Conservation (phyloP, 2,113 vertebrate species). For the Oreochromis tanganicae region DNA sequence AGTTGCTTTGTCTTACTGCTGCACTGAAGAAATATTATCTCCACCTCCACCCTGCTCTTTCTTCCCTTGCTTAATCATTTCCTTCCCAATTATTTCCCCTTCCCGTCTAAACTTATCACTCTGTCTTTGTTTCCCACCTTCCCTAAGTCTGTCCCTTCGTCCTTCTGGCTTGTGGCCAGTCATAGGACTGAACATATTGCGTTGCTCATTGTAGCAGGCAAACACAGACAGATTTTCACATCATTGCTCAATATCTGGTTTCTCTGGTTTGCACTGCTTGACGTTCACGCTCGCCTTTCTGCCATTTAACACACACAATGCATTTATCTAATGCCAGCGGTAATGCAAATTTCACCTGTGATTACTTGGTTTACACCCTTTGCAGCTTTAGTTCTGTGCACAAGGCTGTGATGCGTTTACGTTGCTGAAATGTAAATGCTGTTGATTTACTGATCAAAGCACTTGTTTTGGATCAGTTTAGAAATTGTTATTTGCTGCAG, state of each 20-base stretch:
- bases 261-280: background rate
- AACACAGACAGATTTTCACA: background rate
- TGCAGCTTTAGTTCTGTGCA: background rate
- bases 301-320: background rate
- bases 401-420: background rate
- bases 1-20: background rate
- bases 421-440: background rate
- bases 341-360: background rate
- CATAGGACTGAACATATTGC: conserved; percentile 8
- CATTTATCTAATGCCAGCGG: background rate
- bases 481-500: background rate
- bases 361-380: background rate
- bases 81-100: background rate
- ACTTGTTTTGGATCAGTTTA: background rate
- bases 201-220: background rate
- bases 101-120: background rate
- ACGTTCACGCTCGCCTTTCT: background rate
- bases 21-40: background rate
- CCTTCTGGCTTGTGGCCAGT: background rate
- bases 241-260: background rate
- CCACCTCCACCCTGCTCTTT: background rate
- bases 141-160: background rate
- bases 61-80: background rate
- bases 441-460: background rate
- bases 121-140: background rate